Evolutionary conservation across 1,140 invertebrate species (phyloP).

Genomic region (Brachionus sp.): DNA sequence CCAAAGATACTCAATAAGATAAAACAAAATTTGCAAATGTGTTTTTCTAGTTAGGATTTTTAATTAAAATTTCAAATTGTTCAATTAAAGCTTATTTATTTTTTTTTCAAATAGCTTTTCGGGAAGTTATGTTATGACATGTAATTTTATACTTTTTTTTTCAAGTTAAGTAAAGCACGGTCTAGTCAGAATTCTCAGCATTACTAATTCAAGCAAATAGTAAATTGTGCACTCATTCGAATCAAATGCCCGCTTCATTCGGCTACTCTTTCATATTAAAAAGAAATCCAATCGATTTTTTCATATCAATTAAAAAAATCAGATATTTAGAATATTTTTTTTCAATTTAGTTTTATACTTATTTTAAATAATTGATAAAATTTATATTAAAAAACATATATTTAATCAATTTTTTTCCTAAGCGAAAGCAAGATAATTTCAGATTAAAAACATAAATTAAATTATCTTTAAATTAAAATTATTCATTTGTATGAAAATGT

Average conservation of each 20-base stretch:
- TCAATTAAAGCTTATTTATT: conserved; percentile 1
- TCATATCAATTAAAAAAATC: not conserved
- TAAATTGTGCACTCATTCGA: not conserved
- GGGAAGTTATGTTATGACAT: not conserved
- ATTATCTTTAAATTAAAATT: no score
- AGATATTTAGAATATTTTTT: no score
- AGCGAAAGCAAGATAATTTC: no score
- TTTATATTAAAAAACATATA: no score
- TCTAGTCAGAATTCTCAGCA: not conserved
- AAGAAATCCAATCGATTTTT: no score
- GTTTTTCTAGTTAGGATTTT: conserved; percentile 1
- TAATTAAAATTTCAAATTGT: conserved; percentile 14
- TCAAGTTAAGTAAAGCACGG: not conserved
- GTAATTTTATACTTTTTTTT: conserved; percentile 16
- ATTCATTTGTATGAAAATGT: no score
- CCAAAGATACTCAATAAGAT: conserved; percentile 14
- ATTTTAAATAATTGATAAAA: no score
- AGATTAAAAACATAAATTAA: no score
- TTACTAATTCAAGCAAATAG: not conserved
- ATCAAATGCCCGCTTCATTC: not conserved
- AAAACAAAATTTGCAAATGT: conserved; percentile 25
- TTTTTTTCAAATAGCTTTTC: not conserved
- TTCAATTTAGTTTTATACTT: no score
- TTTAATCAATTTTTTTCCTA: no score
- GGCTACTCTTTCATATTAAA: no score